These are phyloP conservation scores for Charadrius vociferus DNA, from an alignment of 2,113 vertebrate species.

Conservation along the genomic window DNA sequence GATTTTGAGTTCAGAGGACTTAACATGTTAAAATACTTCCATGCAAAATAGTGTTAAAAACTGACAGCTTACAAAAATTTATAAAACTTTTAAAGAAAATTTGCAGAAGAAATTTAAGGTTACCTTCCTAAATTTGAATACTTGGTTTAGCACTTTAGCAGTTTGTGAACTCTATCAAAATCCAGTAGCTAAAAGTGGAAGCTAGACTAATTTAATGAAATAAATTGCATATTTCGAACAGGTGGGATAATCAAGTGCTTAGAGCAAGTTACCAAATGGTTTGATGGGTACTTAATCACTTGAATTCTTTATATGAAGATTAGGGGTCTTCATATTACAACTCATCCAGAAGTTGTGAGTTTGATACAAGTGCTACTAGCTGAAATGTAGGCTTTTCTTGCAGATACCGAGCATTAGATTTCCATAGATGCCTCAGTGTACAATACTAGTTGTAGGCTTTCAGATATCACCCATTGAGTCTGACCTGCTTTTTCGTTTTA, in stretches of 20 bases:
- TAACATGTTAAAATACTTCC: not conserved
- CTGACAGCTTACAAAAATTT: not conserved
- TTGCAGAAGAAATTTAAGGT: not conserved
- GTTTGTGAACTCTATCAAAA: not conserved
- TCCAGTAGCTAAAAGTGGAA: not conserved
- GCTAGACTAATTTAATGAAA: not conserved
- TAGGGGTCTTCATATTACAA: not conserved
- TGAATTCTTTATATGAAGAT: not conserved
- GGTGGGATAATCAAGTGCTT: not conserved
- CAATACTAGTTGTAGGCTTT: not conserved
- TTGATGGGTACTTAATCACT: not conserved
- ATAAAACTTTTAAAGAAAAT: not conserved
- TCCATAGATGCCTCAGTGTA: not conserved
- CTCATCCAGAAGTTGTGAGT: not conserved
- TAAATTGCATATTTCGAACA: not conserved
- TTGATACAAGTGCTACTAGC: not conserved
- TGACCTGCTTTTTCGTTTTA: not conserved
- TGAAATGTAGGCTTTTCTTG: not conserved
- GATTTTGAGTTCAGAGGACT: not conserved
- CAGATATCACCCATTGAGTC: not conserved
- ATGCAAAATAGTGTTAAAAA: not conserved
- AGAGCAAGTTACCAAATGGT: not conserved
- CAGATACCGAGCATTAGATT: not conserved
- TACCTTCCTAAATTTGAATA: not conserved
- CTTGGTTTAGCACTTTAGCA: not conserved